These are phyloP conservation scores for Acomys russatus DNA, from an alignment of 2,797 vertebrate species.

Conservation along the genomic window DNA sequence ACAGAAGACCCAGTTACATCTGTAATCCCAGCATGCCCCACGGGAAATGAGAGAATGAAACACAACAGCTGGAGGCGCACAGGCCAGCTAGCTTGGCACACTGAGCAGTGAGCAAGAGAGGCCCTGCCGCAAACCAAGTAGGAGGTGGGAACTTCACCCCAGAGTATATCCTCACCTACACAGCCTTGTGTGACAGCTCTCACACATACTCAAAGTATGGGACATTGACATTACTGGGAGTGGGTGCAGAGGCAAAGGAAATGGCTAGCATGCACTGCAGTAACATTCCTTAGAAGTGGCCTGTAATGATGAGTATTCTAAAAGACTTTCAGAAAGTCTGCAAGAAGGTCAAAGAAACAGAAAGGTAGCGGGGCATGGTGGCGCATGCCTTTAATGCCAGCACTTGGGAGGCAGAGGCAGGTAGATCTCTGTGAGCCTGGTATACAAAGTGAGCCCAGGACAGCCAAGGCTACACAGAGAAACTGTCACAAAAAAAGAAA, in stretches of 20 bases:
- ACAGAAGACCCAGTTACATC: not conserved
- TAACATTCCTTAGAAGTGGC: not conserved
- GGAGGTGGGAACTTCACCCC: too few relatives aligned
- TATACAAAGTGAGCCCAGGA: too few relatives aligned
- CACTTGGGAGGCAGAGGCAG: too few relatives aligned
- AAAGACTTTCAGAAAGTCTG: slow-evolving; percentile 9
- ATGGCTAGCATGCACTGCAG: not conserved
- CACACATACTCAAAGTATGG: not conserved
- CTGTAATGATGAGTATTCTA: not conserved
- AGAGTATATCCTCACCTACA: not conserved
- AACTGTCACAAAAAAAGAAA: too few relatives aligned
- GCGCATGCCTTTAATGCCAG: too few relatives aligned
- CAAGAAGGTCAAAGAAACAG: not conserved
- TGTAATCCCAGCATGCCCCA: not conserved
- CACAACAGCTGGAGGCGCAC: too few relatives aligned
- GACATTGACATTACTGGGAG: not conserved
- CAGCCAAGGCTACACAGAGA: too few relatives aligned
- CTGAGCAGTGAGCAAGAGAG: not conserved
- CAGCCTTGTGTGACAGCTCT: not conserved
- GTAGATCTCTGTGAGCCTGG: too few relatives aligned
- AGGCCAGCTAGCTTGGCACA: not conserved
- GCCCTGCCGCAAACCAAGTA: not conserved
- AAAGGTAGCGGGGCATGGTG: not conserved
- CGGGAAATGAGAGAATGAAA: not conserved
- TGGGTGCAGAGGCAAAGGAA: not conserved